A percentile compares a stretch with the other conserved stretches of the same genome.
phyloP scores from a whole-genome alignment of 1,140 invertebrate genomes.

The Tyrophagus putrescentiae region DNA sequence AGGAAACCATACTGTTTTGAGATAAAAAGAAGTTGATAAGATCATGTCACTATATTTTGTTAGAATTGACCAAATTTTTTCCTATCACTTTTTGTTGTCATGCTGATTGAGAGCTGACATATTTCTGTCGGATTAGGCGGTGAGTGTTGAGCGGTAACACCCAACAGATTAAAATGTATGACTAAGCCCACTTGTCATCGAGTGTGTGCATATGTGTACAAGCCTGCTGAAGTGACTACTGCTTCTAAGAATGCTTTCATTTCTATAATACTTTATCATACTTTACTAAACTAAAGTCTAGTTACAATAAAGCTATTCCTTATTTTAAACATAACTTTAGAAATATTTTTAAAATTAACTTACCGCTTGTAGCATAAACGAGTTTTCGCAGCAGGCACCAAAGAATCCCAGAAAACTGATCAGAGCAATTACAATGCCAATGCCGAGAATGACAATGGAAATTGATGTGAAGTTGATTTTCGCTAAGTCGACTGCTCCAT shows the following conservation, averaged over 20 bases:
- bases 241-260: too few relatives aligned
- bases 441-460: neutral
- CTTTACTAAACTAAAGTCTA: too few relatives aligned
- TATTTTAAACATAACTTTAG: too few relatives aligned
- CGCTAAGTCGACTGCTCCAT: neutral
- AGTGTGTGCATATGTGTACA: too few relatives aligned
- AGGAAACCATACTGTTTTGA: conserved; percentile 1
- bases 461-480: neutral
- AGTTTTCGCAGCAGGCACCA: conserved; percentile 4
- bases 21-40: neutral
- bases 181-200: neutral
- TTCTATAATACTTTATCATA: too few relatives aligned
- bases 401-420: neutral
- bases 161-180: neutral
- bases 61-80: too few relatives aligned
- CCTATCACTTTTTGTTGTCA: too few relatives aligned
- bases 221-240: too few relatives aligned
- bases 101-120: too few relatives aligned
- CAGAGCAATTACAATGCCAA: neutral
- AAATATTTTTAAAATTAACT: conserved; percentile 3
- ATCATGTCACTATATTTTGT: too few relatives aligned
- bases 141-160: neutral
- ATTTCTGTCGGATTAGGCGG: neutral
- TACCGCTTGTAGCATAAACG: conserved; percentile 7
- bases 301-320: too few relatives aligned